A percentile compares a stretch with the other conserved stretches of the same genome.
Evolutionary conservation across 23 tunicate genomes (phyloP).

Genomic region (Styela clava): DNA sequence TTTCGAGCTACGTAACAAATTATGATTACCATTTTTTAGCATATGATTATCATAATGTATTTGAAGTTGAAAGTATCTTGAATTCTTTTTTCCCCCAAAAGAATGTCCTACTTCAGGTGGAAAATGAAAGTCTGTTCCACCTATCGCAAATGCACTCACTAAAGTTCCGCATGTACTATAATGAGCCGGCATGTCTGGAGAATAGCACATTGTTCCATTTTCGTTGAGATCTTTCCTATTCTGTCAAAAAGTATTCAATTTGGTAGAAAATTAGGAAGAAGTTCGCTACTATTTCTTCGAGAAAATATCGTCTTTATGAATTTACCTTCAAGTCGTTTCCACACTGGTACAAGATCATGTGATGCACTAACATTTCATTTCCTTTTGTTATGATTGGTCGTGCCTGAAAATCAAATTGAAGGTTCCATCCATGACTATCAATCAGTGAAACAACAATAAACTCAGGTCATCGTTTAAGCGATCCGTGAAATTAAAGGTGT

Average conservation of each 20-base stretch:
- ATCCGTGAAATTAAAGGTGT: not conserved
- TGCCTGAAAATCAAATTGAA: constrained; percentile 17
- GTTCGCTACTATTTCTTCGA: too few species aligned
- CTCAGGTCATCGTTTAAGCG: not conserved
- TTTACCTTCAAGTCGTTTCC: not conserved
- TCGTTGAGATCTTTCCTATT: not conserved
- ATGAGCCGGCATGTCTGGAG: not conserved
- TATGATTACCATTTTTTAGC: constrained; percentile 15
- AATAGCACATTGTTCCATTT: not conserved
- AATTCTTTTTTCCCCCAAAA: constrained; percentile 31
- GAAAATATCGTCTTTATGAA: too few species aligned
- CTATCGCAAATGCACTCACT: not conserved
- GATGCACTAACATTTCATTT: constrained; percentile 41
- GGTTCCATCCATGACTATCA: not conserved
- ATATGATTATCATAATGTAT: constrained; percentile 51
- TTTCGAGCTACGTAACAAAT: not conserved
- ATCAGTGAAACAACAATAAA: not conserved
- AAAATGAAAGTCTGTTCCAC: constrained; percentile 19
- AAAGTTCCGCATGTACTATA: not conserved
- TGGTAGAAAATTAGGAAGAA: too few species aligned
- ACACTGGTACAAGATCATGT: constrained; percentile 47
- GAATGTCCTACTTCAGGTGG: constrained; percentile 36
- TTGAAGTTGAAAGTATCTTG: constrained; percentile 33
- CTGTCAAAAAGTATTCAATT: not conserved
- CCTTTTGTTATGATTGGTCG: constrained; percentile 43